phyloP scores from a whole-genome alignment of 1,140 invertebrate genomes.

The Solenopsis invicta region DNA sequence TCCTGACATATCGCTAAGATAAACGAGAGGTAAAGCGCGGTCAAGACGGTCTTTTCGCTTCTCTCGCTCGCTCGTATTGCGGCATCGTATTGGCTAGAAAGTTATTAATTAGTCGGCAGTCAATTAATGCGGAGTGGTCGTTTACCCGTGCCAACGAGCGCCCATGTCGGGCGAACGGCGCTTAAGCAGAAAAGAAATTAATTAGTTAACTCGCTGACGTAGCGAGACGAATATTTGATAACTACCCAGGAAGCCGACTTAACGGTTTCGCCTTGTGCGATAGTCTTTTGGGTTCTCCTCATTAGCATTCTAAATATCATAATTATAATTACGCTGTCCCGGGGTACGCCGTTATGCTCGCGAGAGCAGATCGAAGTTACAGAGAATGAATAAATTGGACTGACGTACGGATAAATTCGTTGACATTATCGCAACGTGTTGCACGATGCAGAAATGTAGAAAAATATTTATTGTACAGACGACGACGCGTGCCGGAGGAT shows the following conservation, averaged over 20 bases:
- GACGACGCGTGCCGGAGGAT: conserved; percentile 85
- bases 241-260: conserved; percentile 45
- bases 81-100: conserved; percentile 30
- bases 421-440: neutral
- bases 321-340: conserved; percentile 46
- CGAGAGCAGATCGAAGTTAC: neutral
- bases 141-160: conserved; percentile 20
- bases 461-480: conserved; percentile 72
- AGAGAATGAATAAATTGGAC: neutral
- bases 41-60: conserved; percentile 18
- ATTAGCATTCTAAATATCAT: neutral
- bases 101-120: conserved; percentile 74
- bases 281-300: conserved; percentile 15
- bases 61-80: conserved; percentile 1
- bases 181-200: conserved; percentile 77
- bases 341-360: neutral
- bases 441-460: neutral
- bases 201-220: conserved; percentile 72
- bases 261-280: conserved; percentile 35
- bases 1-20: conserved; percentile 52
- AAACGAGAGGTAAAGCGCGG: conserved; percentile 64
- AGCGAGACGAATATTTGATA: conserved; percentile 76
- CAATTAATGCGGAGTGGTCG: conserved; percentile 63
- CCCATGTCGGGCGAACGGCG: neutral
- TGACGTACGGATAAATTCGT: neutral